phyloP scores from a whole-genome alignment of 2,113 vertebrate species.

The Panurus biarmicus region DNA sequence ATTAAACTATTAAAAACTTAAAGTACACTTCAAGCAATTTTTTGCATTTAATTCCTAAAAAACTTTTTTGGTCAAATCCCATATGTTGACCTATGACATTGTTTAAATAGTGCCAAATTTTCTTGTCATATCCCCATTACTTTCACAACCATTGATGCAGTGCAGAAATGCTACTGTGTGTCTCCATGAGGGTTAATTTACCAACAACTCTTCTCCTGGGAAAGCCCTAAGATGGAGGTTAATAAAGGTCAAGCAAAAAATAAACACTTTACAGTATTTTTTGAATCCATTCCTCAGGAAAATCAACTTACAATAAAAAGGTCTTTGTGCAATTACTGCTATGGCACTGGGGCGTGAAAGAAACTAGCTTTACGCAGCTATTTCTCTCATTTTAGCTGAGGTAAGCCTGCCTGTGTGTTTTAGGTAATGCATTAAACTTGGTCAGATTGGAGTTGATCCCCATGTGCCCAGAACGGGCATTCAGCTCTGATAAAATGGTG shows the following conservation, averaged over 20 bases:
- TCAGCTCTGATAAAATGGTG: slow-evolving; percentile 44
- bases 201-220: slow-evolving; percentile 81
- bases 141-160: slow-evolving; percentile 70
- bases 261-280: slow-evolving; percentile 97
- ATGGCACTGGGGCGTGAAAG: slow-evolving; percentile 92
- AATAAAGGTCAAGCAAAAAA: slow-evolving; percentile 97
- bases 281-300: slow-evolving; percentile 91
- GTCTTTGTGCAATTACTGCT: slow-evolving; percentile 96
- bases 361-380: slow-evolving; percentile 84
- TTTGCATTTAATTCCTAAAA: slow-evolving; percentile 61
- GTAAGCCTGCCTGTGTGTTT: slow-evolving; percentile 74
- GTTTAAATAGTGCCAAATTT: slow-evolving; percentile 78
- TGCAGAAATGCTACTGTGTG: slow-evolving; percentile 77
- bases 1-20: slow-evolving; percentile 50
- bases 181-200: slow-evolving; percentile 83
- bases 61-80: slow-evolving; percentile 64
- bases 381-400: slow-evolving; percentile 87
- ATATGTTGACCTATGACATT: slow-evolving; percentile 73
- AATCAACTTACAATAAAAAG: slow-evolving; percentile 96
- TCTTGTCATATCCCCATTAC: slow-evolving; percentile 81
- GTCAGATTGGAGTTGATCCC: slow-evolving; percentile 71
- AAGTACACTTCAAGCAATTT: slow-evolving; percentile 30
- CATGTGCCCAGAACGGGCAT: slow-evolving; percentile 59
- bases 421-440: slow-evolving; percentile 63
- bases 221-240: slow-evolving; percentile 88